Conservation (phyloP, 2,888 invertebrate species). For the Amblyjoppa proteus region DNA sequence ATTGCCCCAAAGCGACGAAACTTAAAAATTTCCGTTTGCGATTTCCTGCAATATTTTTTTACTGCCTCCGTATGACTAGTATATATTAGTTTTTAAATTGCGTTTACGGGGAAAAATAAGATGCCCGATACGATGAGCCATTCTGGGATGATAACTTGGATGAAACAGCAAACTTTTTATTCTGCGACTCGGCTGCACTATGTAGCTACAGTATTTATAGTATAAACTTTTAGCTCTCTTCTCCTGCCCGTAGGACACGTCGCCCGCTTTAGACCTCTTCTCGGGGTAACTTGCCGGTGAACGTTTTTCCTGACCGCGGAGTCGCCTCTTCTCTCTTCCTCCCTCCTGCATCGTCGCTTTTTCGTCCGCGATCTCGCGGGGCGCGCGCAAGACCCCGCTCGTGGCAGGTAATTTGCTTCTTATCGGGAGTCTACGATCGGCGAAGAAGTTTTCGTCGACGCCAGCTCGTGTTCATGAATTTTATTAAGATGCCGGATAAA, state of each 20-base stretch:
- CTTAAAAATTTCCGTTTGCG: too few relatives aligned
- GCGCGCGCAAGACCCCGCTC: slow-evolving; percentile 55
- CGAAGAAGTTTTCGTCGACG: slow-evolving; percentile 79
- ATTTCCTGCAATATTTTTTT: not conserved
- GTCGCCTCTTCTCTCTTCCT: slow-evolving; percentile 4
- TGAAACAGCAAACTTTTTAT: slow-evolving; percentile 60
- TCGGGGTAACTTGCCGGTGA: slow-evolving; percentile 42
- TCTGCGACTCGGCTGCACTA: slow-evolving; percentile 38
- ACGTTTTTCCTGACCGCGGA: slow-evolving; percentile 64
- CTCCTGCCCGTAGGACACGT: slow-evolving; percentile 20
- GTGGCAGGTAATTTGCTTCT: slow-evolving; percentile 82
- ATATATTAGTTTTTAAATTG: slow-evolving; percentile 51
- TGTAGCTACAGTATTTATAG: not conserved
- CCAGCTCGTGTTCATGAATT: slow-evolving; percentile 82
- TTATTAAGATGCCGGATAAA: slow-evolving; percentile 82
- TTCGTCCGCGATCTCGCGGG: slow-evolving; percentile 41
- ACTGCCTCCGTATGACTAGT: not conserved
- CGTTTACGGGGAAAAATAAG: slow-evolving; percentile 55
- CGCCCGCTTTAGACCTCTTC: slow-evolving; percentile 32
- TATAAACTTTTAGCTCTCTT: slow-evolving; percentile 49
- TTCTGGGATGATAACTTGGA: slow-evolving; percentile 53
- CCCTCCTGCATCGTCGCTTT: slow-evolving; percentile 28
- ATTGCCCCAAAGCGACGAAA: too few relatives aligned
- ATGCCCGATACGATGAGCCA: slow-evolving; percentile 59
- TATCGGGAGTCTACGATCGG: slow-evolving; percentile 80